Percentiles rank a stretch among this genome's conserved stretches.
Evolutionary conservation across 2,113 vertebrate species (phyloP).

Genomic region (Daboia siamensis): DNA sequence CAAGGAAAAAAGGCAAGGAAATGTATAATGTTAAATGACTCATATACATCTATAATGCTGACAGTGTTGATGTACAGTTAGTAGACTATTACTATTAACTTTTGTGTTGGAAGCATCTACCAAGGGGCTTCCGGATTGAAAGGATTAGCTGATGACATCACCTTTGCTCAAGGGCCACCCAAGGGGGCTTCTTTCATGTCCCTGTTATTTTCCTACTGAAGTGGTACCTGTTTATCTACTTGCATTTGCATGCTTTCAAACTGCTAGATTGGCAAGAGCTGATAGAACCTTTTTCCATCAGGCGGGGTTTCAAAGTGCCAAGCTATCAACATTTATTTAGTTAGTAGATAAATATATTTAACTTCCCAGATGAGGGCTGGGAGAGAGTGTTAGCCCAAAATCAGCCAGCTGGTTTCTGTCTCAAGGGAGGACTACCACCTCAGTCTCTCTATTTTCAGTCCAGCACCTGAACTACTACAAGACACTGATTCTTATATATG

Average conservation of each 20-base stretch:
- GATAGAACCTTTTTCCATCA: neutral
- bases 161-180: neutral
- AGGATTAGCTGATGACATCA: neutral
- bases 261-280: neutral
- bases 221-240: neutral
- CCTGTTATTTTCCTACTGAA: neutral
- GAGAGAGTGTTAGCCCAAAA: neutral
- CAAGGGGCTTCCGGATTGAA: neutral
- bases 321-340: neutral
- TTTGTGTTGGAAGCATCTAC: neutral
- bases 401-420: neutral
- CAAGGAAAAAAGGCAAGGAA: neutral
- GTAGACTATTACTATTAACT: neutral
- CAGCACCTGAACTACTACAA: neutral
- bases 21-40: neutral
- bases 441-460: neutral
- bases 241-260: neutral
- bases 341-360: neutral
- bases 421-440: neutral
- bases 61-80: neutral
- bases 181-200: too few species aligned
- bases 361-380: neutral
- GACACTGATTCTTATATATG: neutral
- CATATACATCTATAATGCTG: neutral
- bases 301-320: accelerated